These are phyloP conservation scores for Gnatocerus cornutus DNA, from an alignment of 2,888 invertebrate species.

Conservation along the genomic window DNA sequence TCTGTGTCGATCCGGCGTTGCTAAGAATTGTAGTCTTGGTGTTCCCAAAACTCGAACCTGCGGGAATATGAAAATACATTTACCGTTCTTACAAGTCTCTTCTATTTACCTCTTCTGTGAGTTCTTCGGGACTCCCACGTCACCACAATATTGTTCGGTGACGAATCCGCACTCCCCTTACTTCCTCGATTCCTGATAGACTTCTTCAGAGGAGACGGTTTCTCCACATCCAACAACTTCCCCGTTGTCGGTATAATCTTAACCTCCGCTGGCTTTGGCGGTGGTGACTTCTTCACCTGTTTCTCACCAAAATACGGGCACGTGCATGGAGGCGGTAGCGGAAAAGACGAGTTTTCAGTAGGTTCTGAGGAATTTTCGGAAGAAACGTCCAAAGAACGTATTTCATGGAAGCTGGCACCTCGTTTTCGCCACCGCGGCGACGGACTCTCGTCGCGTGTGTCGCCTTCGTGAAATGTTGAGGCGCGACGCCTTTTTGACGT, in stretches of 20 bases:
- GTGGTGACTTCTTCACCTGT: constrained; percentile 72
- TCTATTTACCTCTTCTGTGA: constrained; percentile 70
- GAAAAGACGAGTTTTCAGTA: constrained; percentile 67
- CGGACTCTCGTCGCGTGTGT: constrained; percentile 66
- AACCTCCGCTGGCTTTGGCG: constrained; percentile 72
- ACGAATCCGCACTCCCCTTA: constrained; percentile 58
- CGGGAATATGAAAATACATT: neutral
- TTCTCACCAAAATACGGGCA: constrained; percentile 87
- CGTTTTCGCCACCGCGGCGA: constrained; percentile 70
- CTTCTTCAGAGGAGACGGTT: constrained; percentile 68
- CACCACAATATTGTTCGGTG: constrained; percentile 73
- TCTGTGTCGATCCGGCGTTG: constrained; percentile 68
- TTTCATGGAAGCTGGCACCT: constrained; percentile 73
- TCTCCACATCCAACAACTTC: constrained; percentile 62
- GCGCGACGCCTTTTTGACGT: constrained; percentile 68
- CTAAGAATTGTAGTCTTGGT: constrained; percentile 77
- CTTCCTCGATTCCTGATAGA: constrained; percentile 58
- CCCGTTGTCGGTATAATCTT: constrained; percentile 70
- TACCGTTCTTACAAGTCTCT: neutral
- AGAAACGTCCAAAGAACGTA: constrained; percentile 53
- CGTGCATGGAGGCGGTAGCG: constrained; percentile 84
- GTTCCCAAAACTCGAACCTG: constrained; percentile 81
- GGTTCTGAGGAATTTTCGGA: constrained; percentile 63
- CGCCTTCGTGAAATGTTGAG: constrained; percentile 73
- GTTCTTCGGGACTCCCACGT: constrained; percentile 81